phyloP scores from a whole-genome alignment of 2,888 invertebrate species.

The Carabus problematicus region DNA sequence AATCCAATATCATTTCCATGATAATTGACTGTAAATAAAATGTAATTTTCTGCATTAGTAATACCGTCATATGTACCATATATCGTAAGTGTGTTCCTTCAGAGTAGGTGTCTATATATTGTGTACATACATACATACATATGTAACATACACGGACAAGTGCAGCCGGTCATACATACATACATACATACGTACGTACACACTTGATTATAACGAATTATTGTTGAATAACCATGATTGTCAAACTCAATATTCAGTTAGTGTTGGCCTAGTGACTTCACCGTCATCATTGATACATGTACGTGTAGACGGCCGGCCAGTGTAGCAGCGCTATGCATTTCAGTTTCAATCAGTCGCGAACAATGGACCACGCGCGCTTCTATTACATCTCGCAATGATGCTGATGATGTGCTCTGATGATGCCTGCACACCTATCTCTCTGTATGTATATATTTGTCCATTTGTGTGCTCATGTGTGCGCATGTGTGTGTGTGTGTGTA shows the following conservation, averaged over 20 bases:
- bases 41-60: too few species aligned
- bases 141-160: too few species aligned
- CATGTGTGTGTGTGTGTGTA: slow-evolving; percentile 9
- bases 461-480: background rate
- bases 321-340: background rate
- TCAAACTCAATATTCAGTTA: slow-evolving; percentile 9
- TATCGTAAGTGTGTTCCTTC: too few species aligned
- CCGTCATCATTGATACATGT: background rate
- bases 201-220: background rate
- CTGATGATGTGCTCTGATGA: slow-evolving; percentile 20
- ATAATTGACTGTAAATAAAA: too few species aligned
- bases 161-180: too few species aligned
- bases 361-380: background rate
- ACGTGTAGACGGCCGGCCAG: background rate
- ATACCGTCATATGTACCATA: too few species aligned
- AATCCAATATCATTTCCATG: too few species aligned
- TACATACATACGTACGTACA: too few species aligned
- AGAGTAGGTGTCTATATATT: too few species aligned
- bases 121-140: too few species aligned
- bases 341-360: background rate
- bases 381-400: slow-evolving; percentile 18
- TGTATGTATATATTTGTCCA: too few species aligned
- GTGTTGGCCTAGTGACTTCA: slow-evolving; percentile 14
- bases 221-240: slow-evolving; percentile 4
- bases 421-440: slow-evolving; percentile 11